Percentiles rank a stretch among this genome's conserved stretches.
phyloP scores from a whole-genome alignment of 2,113 vertebrate species.

The human (Homo sapiens) region GRCh38 chr11:864001-864500 shows the following conservation, averaged over 20 bases:
- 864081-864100: not conserved
- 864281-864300: fast-evolving
- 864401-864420: fast-evolving
- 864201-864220: not conserved
- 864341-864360: too few relatives aligned
- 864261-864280: not conserved
- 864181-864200: not conserved
- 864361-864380: not conserved
- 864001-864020: not conserved
- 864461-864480: slow-evolving; percentile 94
- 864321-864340: not conserved
- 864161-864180: not conserved
- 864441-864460: slow-evolving; percentile 94
- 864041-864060: not conserved
- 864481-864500: slow-evolving; percentile 95
- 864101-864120: not conserved
- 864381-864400: not conserved
- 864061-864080: not conserved
- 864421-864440: slow-evolving; percentile 89
- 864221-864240: not conserved
- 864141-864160: not conserved
- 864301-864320: not conserved
- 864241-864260: not conserved
- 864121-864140: not conserved
- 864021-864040: not conserved